phyloP scores from a whole-genome alignment of 2,797 vertebrate genomes.

The Anisognathus igniventris region DNA sequence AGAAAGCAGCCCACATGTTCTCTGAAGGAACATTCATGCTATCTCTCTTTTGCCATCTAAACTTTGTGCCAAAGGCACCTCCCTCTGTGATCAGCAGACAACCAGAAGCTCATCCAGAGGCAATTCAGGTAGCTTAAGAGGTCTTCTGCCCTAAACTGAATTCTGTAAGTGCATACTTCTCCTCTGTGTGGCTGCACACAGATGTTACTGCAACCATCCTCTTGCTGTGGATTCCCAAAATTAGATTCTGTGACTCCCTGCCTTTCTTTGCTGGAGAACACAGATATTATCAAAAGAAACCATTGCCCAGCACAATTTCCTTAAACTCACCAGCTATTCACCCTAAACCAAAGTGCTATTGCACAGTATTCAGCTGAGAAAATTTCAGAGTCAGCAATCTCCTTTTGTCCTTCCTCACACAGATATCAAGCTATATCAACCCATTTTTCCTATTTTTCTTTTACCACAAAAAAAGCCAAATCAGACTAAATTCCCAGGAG shows the following conservation, averaged over 20 bases:
- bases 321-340: not conserved
- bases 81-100: not conserved
- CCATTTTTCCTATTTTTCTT: not conserved
- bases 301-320: not conserved
- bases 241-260: not conserved
- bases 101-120: not conserved
- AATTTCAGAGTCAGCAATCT: not conserved
- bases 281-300: not conserved
- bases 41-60: not conserved
- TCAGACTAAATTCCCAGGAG: not conserved
- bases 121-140: not conserved
- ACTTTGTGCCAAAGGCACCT: not conserved
- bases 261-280: not conserved
- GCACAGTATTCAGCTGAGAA: not conserved
- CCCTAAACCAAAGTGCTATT: not conserved
- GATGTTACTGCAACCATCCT: not conserved
- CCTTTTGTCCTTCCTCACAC: not conserved
- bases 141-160: not conserved
- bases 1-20: not conserved
- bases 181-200: not conserved
- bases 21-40: accelerated
- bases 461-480: not conserved
- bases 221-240: not conserved
- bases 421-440: not conserved
- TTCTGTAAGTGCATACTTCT: not conserved